These are phyloP conservation scores for Drosophila bipectinata DNA, from an alignment of 1,140 invertebrate genomes.

Conservation along the genomic window DNA sequence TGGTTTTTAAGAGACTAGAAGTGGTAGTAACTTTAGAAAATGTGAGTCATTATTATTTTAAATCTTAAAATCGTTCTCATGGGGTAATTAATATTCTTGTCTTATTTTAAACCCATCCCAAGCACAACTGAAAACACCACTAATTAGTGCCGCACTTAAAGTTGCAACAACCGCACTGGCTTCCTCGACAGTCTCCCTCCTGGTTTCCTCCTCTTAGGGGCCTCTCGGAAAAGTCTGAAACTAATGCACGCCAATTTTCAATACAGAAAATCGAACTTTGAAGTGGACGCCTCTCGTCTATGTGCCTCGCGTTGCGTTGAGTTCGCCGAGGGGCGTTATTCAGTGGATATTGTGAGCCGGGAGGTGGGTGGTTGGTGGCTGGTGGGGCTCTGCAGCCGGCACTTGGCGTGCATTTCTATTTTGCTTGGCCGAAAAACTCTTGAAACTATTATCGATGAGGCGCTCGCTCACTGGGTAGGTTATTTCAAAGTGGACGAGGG, in stretches of 20 bases:
- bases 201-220: not conserved
- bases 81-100: not conserved
- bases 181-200: not conserved
- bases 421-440: conserved; percentile 69
- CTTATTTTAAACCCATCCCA: not conserved
- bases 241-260: conserved; percentile 75
- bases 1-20: no score
- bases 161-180: not conserved
- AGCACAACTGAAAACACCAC: conserved; percentile 4
- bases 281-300: conserved; percentile 54
- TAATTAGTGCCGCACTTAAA: conserved; percentile 36
- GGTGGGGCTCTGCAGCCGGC: conserved; percentile 39
- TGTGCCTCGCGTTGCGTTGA: conserved; percentile 23
- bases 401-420: conserved; percentile 66
- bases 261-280: conserved; percentile 78
- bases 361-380: conserved; percentile 5
- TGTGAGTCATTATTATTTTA: no score
- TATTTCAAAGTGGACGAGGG: conserved; percentile 47
- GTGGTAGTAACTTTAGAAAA: no score
- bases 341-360: not conserved
- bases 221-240: conserved; percentile 40
- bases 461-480: conserved; percentile 11
- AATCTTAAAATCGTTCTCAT: no score
- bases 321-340: conserved; percentile 20
- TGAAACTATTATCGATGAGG: conserved; percentile 75